Evolutionary conservation across 2,797 vertebrate genomes (phyloP), one percentile per base, ranked within the genome.

Genomic region (Austrolebias charrua): DNA sequence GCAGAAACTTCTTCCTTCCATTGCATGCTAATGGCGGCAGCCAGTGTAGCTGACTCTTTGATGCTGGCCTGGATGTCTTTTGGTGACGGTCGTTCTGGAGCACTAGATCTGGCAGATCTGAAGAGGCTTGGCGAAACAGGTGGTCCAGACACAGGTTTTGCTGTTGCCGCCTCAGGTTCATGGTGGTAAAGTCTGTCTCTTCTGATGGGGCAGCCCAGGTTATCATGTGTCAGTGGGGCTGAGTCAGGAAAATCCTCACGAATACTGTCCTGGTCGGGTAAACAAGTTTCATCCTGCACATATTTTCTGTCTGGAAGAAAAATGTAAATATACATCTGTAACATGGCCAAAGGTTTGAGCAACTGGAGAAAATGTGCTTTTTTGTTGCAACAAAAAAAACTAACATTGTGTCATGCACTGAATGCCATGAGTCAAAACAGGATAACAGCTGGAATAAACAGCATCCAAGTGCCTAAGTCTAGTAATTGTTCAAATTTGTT

Each of bases 231-330:
- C 91, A 92, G 84, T 79, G 91, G 92, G 83, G 75, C 76, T 45
- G 90, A 82, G 79, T 91, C 91, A 88, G 86, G 72, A 84, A 92
- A 83, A 70, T 91, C 91, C 79, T 88, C 87, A 83, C 80, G 88
- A 72, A 89, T 88, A 90, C 80, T 91, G 84, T 89, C 82, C 80
- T 88, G 90, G 86, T 91, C 88, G 60, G 89, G 89, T 84, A 93
- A 91, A 92, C 88, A 91, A 86, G 88, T 89, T 80, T 90, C 92
- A 89, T 92, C 90, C 87, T 92, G 91, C 85, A 91, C 75, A 92
- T 93, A 91, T 91, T 92, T 92, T 91, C 92, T 92, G 87, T 94
- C 93, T 94, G 93, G 84, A 94, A 94, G 90, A 93, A 90, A 94
- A 94, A 93, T 88, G 90, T 92, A 88, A 88, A 94, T 91, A 92